Evolutionary conservation across 2,888 invertebrate species (phyloP), one percentile per base, ranked within the genome.

Genomic region (Euzetes globulus): DNA sequence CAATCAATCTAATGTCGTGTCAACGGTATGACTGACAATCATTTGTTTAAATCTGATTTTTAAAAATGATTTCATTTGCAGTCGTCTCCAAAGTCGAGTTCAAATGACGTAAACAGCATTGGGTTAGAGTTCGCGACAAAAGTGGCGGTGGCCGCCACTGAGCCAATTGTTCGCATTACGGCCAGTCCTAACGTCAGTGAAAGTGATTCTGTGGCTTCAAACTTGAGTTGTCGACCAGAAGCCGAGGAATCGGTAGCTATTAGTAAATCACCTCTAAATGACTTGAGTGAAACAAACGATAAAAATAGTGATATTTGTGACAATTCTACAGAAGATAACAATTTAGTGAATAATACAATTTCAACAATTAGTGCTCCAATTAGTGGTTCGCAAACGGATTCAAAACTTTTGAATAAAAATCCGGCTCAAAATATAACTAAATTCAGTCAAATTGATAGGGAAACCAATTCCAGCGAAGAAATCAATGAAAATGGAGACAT

Each of bases 241-340:
- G 29, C 60, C 0, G 63, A 63, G 13, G 33, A 17, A 33, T 37
- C 27, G 63, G 63, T 63, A 63, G 63, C 63, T 63, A 63, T 27
- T 33, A 63, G 63, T 63, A 33, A 63, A n/a, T 17, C 33, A 37
- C 15, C 33, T 60, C 27, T 29, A 60, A 60, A 22, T 60, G 60
- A 60, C 25, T 60, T 60, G n/a, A 63, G 37, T 63, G 63, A 63
- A 63, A 63, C 33, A 63, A 63, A 63, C 33, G 63, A 63, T 33
- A 63, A 63, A 63, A 63, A 37, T 33, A 33, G 63, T 63, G 63
- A 63, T 63, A 63, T 29, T 63, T 27, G 63, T 63, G 63, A 63
- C 33, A n/a, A 33, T 33, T 27, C 22, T 15, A 15, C n/a, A 37
- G n/a, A n/a, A n/a, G n/a, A n/a, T n/a, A 63, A 63, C 37, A 63